These are phyloP conservation scores for Perca schrenkii DNA, from an alignment of 2,113 vertebrate genomes.

Conservation along the genomic window DNA sequence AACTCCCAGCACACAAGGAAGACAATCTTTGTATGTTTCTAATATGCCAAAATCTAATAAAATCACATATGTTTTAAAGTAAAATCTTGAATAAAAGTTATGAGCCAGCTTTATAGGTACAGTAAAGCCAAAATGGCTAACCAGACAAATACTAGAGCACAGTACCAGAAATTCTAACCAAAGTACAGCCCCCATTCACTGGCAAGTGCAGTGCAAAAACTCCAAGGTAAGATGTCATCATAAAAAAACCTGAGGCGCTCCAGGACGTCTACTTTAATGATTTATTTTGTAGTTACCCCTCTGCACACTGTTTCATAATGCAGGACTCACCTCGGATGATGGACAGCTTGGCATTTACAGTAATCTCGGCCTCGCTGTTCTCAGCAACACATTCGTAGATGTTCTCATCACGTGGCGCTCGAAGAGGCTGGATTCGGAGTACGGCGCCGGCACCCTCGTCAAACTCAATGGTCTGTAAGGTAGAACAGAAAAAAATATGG, in stretches of 20 bases:
- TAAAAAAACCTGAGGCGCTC: constrained; percentile 22
- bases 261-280: constrained; percentile 43
- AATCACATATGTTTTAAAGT: not conserved
- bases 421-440: constrained; percentile 94
- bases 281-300: constrained; percentile 40
- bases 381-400: constrained; percentile 96
- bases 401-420: constrained; percentile 96
- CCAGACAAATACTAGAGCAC: not conserved
- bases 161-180: not conserved
- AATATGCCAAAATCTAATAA: not conserved
- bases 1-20: not conserved
- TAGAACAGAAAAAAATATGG: not conserved
- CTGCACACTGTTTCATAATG: constrained; percentile 47
- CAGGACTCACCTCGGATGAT: constrained; percentile 92
- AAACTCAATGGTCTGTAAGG: constrained; percentile 93
- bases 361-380: constrained; percentile 92
- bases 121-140: not conserved
- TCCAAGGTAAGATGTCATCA: constrained; percentile 34
- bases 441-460: constrained; percentile 97
- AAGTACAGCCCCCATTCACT: not conserved
- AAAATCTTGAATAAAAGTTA: not conserved
- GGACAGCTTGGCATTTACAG: constrained; percentile 94
- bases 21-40: not conserved
- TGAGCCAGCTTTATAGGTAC: not conserved
- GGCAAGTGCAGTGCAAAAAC: constrained; percentile 12